Base-by-base conservation (phyloP, 1,140 invertebrate species). In the Campoletis sonorensis region DNA sequence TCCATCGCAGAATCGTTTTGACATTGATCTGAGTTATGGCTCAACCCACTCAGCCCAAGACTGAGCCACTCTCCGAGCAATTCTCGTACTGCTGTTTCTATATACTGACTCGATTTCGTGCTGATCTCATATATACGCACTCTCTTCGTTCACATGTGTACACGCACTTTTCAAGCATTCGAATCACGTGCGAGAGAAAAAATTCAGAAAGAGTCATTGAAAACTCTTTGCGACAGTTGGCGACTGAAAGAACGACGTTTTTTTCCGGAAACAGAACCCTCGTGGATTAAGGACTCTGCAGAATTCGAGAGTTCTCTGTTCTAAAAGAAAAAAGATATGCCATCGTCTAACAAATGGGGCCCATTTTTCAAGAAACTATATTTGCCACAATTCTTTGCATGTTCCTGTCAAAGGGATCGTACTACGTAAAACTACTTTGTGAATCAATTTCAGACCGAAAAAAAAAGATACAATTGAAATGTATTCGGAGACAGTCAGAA, bases 11-110 rank as follows among this genome's bases (percentile, higher is more conserved):
- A 73, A 71, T 67, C 40, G 77, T 84, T 84, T 84, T 84, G 77
- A 83, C 83, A 79, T 79, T 83, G 80, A 84, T 81, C 83, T 83
- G 81, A 82, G 77, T 81, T 81, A 84, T 82, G 79, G 83, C 71
- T 82, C 71, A 81, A 76, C 77, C 79, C 77, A 84, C 83, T 84
- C 77, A 82, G 76, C n/a, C n/a, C n/a, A n/a, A n/a, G n/a, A n/a
- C n/a, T n/a, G n/a, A n/a, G n/a, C 68, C 61, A 78, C 61, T 64
- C 23, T 64, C 61, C 3, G 21, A 64, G 61, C 61, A 64, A 27
- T 27, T 7, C 61, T 64, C 61, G n/a, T 61, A 58, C 5, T 58
- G 5, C 8, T 13, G 13, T 64, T 27, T 64, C n/a, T 64, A 23
- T 64, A 64, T 10, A 1, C n/a, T 64, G 10, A 27, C 23, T 64